phyloP scores from a whole-genome alignment of 2,113 vertebrate species.

The Zeus faber region DNA sequence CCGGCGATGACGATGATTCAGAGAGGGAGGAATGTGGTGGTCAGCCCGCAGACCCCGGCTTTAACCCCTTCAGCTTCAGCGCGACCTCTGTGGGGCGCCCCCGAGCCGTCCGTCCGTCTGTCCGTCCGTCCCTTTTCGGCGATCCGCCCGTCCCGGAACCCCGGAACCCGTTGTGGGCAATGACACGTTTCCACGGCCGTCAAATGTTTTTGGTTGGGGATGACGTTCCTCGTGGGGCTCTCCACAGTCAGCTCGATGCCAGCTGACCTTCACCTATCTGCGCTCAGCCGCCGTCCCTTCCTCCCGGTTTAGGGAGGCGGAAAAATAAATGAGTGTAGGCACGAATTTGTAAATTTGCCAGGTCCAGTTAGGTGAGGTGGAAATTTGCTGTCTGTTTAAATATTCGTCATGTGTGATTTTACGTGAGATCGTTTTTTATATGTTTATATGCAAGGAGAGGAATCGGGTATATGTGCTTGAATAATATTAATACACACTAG shows the following conservation, averaged over 20 bases:
- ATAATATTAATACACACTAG: too few species aligned
- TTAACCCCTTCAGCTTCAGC: conserved; percentile 37
- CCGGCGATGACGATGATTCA: too few species aligned
- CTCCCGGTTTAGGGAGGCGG: conserved; percentile 39
- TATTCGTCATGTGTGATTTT: conserved; percentile 27
- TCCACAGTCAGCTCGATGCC: conserved; percentile 30
- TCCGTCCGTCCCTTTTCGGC: conserved; percentile 7
- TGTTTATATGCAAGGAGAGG: too few species aligned
- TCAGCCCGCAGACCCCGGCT: conserved; percentile 44
- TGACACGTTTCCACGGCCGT: conserved; percentile 32
- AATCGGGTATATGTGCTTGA: too few species aligned
- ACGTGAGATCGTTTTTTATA: too few species aligned
- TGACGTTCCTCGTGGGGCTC: conserved; percentile 12
- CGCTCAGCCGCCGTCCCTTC: conserved; percentile 18
- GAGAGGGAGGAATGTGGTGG: conserved; percentile 42
- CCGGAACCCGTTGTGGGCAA: too few species aligned
- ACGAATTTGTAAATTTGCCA: conserved; percentile 41
- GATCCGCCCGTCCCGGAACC: conserved; percentile 2
- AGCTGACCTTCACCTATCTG: conserved; percentile 40
- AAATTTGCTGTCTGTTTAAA: conserved; percentile 19
- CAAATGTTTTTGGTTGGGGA: conserved; percentile 26
- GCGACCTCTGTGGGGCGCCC: conserved; percentile 27
- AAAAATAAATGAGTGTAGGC: conserved; percentile 25
- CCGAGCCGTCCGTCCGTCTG: conserved; percentile 29
- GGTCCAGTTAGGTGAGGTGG: conserved; percentile 34